Conservation (phyloP, 2,888 invertebrate species). For the Strigamia maritima region DNA sequence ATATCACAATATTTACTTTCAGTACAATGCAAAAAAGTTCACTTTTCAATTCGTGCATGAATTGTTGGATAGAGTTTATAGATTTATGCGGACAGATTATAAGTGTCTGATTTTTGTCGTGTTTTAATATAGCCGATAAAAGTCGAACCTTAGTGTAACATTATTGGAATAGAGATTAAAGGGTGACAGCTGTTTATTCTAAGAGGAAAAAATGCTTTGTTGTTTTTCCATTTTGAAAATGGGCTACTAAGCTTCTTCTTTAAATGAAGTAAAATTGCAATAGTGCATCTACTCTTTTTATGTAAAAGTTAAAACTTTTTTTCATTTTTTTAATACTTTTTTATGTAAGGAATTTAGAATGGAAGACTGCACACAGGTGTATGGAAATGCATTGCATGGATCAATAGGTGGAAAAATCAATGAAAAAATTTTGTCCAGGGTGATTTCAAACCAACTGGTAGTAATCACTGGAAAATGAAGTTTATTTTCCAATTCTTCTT, state of each 20-base stretch:
- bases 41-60: too few species aligned
- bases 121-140: too few species aligned
- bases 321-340: slow-evolving; percentile 10
- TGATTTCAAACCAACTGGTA: slow-evolving; percentile 22
- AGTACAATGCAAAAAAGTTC: too few species aligned
- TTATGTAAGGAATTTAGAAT: slow-evolving; percentile 13
- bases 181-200: too few species aligned
- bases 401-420: slow-evolving; percentile 30
- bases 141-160: too few species aligned
- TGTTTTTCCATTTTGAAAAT: too few species aligned
- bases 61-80: too few species aligned
- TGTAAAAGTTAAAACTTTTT: neutral
- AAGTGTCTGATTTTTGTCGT: too few species aligned
- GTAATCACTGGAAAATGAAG: neutral
- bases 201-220: too few species aligned
- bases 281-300: neutral
- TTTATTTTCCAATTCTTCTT: slow-evolving; percentile 7
- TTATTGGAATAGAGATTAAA: too few species aligned
- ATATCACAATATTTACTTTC: too few species aligned
- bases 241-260: neutral
- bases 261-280: neutral
- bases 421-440: slow-evolving; percentile 18
- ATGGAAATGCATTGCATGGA: slow-evolving; percentile 31
- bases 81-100: too few species aligned
- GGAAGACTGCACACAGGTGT: slow-evolving; percentile 21